Evolutionary conservation across 2,888 invertebrate genomes (phyloP), one percentile per base, ranked within the genome.

Genomic region (Drosophila lutescens): DNA sequence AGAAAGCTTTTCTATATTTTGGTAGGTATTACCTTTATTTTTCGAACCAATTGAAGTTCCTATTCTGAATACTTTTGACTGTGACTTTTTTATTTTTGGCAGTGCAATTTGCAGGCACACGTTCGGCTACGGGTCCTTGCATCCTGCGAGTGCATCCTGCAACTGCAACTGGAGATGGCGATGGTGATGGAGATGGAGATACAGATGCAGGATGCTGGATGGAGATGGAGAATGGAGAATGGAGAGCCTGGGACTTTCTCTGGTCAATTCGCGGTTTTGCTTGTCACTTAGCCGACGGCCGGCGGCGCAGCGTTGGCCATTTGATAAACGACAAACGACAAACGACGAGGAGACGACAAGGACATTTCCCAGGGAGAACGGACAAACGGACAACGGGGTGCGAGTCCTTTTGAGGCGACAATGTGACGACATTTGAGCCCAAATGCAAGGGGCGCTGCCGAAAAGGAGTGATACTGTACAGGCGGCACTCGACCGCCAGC

Each of bases 201-300:
- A 20, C 32, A 30, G 17, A 30, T 15, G 54, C 40, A 34, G 23
- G 26, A 15, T 17, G 41, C 15, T 9, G 17, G 23, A 44, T 41
- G 17, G 9, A 51, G n/a, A 15, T 13, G 67, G 30, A 60, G 59
- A 23, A 23, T 58, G 60, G 15, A 47, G 70, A 32, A 5, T 53
- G 53, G 51, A 32, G 61, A 47, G 49, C 53, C 69, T 77, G 77
- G 82, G 82, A 82, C 82, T 82, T 82, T 90, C 90, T 88, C 86
- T 89, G 90, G 91, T 91, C 90, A 91, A 89, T 91, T 89, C 88
- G 90, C 88, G 91, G 89, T 90, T 90, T 90, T 84, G 88, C 86
- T 82, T 91, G 91, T 91, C 91, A 88, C 86, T 89, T 88, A 88
- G 84, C 88, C 86, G 88, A 84, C 88, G 80, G 67, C 82, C 86